A percentile compares a stretch with the other conserved stretches of the same genome.
These are phyloP conservation scores for Speoplatyrhinus poulsoni DNA, from an alignment of 2,113 vertebrate genomes.

Conservation along the genomic window DNA sequence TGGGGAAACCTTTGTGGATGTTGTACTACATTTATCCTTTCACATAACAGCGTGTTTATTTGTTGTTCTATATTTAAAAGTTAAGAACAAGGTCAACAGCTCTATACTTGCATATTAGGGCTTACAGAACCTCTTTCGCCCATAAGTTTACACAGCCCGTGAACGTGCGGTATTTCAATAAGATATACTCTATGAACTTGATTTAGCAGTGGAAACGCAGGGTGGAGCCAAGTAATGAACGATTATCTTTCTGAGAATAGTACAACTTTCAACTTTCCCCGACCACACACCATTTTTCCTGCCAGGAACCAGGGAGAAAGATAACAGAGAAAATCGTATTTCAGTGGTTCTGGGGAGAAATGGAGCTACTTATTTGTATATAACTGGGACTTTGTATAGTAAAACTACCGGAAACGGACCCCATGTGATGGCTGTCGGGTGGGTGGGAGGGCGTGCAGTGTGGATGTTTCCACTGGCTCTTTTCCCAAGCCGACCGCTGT, in stretches of 20 bases:
- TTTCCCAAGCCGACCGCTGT: constrained; percentile 38
- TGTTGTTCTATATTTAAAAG: too few species aligned
- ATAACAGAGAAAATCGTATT: constrained; percentile 7
- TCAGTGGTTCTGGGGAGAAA: constrained; percentile 29
- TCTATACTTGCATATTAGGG: neutral
- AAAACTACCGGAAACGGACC: constrained; percentile 26
- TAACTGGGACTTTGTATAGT: constrained; percentile 25
- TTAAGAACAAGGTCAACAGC: neutral
- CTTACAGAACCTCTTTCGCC: neutral
- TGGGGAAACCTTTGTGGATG: neutral
- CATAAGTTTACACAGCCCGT: neutral
- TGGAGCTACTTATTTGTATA: constrained; percentile 24
- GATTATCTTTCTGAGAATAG: constrained; percentile 34
- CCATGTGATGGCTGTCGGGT: constrained; percentile 18
- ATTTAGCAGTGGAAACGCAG: constrained; percentile 30
- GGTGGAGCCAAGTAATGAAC: constrained; percentile 26
- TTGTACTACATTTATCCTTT: too few species aligned
- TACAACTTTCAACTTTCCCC: constrained; percentile 17
- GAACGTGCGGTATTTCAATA: constrained; percentile 24
- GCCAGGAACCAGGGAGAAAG: constrained; percentile 11
- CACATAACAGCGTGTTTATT: too few species aligned
- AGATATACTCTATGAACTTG: constrained; percentile 24
- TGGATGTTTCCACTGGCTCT: constrained; percentile 30
- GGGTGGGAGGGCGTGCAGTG: constrained; percentile 20
- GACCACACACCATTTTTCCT: constrained; percentile 28